phyloP scores from a whole-genome alignment of 2,113 vertebrate species.

The Urocitellus parryii region DNA sequence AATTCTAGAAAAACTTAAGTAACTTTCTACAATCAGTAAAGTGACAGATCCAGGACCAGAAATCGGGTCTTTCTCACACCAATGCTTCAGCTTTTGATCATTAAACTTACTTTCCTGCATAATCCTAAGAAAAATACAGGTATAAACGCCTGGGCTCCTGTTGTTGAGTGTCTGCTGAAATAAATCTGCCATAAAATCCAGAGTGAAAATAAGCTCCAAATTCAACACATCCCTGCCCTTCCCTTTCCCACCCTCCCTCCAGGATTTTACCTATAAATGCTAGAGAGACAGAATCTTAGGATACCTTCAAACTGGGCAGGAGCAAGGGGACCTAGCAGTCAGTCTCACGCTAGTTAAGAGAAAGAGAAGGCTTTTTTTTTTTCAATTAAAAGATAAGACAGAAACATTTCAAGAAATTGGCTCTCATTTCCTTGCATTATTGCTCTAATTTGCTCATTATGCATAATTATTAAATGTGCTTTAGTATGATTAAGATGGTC shows the following conservation, averaged over 20 bases:
- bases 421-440: constrained; percentile 83
- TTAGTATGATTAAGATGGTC: constrained; percentile 85
- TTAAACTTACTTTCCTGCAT: constrained; percentile 4
- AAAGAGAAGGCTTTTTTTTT: constrained; percentile 76
- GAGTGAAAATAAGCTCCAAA: constrained; percentile 36
- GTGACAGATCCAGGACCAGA: not conserved
- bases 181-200: constrained; percentile 39
- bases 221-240: not conserved
- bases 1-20: not conserved
- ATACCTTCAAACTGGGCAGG: constrained; percentile 57
- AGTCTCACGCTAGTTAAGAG: constrained; percentile 66
- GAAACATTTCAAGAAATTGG: constrained; percentile 82
- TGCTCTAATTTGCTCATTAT: constrained; percentile 87
- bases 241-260: not conserved
- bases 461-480: constrained; percentile 86
- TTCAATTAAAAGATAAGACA: constrained; percentile 88
- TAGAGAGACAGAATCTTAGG: constrained; percentile 17
- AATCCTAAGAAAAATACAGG: constrained; percentile 32
- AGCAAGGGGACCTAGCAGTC: constrained; percentile 38
- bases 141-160: not conserved
- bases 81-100: not conserved
- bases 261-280: not conserved
- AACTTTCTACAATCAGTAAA: constrained; percentile 9
- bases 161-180: not conserved
- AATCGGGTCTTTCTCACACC: not conserved